phyloP scores from a whole-genome alignment of 2,113 vertebrate species.

The Centropus bengalensis region DNA sequence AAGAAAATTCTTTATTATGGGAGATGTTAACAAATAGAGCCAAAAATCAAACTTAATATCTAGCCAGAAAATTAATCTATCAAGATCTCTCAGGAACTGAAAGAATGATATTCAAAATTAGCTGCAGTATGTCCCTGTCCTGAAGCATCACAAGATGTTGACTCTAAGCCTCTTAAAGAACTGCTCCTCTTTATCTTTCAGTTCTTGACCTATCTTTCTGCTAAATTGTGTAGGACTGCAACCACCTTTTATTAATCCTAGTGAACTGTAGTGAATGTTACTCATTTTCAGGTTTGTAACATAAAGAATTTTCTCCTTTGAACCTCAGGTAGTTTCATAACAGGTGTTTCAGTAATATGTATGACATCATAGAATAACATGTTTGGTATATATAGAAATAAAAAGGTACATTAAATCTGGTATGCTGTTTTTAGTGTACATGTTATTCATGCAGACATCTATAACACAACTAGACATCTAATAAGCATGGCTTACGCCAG shows the following conservation, averaged over 20 bases:
- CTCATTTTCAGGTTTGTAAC: background rate
- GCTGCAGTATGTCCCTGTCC: background rate
- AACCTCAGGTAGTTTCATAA: background rate
- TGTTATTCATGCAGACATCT: background rate
- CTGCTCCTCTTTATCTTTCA: background rate
- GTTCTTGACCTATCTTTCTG: background rate
- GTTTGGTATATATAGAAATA: background rate
- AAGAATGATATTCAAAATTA: background rate
- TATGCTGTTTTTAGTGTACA: background rate
- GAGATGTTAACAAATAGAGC: background rate
- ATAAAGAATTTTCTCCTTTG: background rate
- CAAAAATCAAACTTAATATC: background rate
- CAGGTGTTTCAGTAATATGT: background rate
- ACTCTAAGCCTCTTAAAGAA: background rate
- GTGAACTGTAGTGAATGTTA: background rate
- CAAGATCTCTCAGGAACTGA: background rate
- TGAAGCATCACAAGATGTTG: background rate
- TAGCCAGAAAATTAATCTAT: background rate
- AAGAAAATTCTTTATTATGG: background rate
- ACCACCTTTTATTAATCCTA: background rate
- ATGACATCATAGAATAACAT: background rate
- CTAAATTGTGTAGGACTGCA: background rate
- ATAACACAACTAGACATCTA: background rate
- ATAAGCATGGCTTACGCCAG: background rate
- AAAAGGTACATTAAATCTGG: background rate